These are phyloP conservation scores for Leptodactylus fallax DNA, from an alignment of 2,797 vertebrate genomes.

Conservation along the genomic window DNA sequence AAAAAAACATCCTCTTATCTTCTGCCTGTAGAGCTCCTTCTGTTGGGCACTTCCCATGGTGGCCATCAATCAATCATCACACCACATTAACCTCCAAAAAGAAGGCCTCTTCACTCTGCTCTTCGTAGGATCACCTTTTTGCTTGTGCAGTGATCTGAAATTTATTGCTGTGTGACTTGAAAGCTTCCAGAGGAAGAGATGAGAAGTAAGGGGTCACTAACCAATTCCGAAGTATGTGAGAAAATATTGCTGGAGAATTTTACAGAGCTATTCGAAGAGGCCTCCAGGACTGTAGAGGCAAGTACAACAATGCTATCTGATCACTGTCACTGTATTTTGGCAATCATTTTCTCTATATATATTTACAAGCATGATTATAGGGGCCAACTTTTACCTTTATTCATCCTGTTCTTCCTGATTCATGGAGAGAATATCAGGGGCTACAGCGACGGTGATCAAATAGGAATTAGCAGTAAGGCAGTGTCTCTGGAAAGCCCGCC, in stretches of 20 bases:
- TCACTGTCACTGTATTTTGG: no score
- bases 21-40: background rate
- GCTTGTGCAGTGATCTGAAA: constrained; percentile 22
- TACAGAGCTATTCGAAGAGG: background rate
- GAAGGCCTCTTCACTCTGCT: background rate
- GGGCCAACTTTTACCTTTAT: background rate
- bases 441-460: no score
- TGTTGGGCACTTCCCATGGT: background rate
- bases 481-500: no score
- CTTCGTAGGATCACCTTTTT: constrained; percentile 20
- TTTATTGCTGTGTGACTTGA: constrained; percentile 43
- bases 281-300: background rate
- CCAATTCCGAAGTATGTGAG: background rate
- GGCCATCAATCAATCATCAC: background rate
- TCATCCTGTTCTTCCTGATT: background rate
- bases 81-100: constrained; percentile 42
- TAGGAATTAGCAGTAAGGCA: no score
- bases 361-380: no score
- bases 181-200: constrained; percentile 26
- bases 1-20: background rate
- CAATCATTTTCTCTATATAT: no score
- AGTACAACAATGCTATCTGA: background rate
- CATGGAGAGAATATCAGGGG: background rate
- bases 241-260: constrained; percentile 6
- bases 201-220: constrained; percentile 10